Evolutionary conservation across 2,113 vertebrate genomes (phyloP).

Genomic region (Solea solea): DNA sequence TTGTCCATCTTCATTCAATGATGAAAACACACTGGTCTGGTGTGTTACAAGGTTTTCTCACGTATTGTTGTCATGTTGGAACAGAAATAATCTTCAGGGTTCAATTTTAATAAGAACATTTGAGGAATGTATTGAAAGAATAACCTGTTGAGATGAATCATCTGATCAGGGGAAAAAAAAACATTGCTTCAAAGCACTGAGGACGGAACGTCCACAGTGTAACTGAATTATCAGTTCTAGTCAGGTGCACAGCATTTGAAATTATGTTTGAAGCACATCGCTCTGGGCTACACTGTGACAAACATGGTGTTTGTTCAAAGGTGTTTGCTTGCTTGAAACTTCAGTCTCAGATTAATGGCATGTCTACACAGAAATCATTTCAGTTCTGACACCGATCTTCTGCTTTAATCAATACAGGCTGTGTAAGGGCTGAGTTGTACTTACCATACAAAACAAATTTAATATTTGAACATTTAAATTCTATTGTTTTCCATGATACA

Average conservation of each 20-base stretch:
- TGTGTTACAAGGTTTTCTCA: no score
- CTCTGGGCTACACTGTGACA: not conserved
- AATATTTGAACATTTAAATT: not conserved
- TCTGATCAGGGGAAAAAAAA: not conserved
- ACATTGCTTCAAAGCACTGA: not conserved
- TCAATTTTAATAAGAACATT: no score
- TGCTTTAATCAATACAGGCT: not conserved
- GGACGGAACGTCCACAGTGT: not conserved
- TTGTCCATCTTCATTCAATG: no score
- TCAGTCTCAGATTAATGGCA: not conserved
- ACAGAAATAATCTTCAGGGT: no score
- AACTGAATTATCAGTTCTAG: not conserved
- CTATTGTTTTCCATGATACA: not conserved
- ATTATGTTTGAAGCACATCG: not conserved
- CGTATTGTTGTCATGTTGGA: no score
- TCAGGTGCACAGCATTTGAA: not conserved
- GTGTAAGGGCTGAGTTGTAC: not conserved
- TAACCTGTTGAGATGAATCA: no score
- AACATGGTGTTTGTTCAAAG: not conserved
- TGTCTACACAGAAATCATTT: not conserved
- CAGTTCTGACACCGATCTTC: not conserved
- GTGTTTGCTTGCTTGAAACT: not conserved
- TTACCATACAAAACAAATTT: no score
- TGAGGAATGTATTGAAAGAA: no score
- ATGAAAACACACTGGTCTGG: no score